Conservation (phyloP, 2,113 vertebrate genomes). For the Copsychus sechellarum region DNA sequence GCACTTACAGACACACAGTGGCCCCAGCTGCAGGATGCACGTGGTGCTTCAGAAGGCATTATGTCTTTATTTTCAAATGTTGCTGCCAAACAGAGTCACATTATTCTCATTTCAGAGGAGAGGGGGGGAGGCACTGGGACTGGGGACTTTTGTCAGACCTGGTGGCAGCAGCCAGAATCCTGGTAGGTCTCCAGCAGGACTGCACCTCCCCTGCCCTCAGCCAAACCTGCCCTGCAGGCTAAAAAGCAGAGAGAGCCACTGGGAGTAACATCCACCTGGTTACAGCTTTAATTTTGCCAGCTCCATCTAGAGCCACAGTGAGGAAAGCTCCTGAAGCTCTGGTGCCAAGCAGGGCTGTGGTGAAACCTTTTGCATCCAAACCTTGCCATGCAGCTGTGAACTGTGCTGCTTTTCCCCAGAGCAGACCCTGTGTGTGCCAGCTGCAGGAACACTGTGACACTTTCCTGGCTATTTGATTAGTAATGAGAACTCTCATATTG, state of each 20-base stretch:
- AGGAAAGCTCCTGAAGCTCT: neutral
- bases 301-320: accelerated
- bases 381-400: neutral
- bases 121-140: neutral
- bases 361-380: neutral
- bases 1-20: accelerated
- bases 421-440: neutral
- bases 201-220: neutral
- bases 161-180: neutral
- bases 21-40: accelerated
- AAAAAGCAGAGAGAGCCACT: neutral
- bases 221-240: neutral
- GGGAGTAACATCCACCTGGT: neutral
- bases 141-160: neutral
- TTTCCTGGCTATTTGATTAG: neutral
- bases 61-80: neutral
- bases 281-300: neutral
- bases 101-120: neutral
- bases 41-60: neutral
- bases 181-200: neutral
- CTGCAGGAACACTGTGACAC: neutral
- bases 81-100: neutral
- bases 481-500: neutral
- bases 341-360: neutral
- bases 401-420: neutral